Evolutionary conservation across 2,888 invertebrate species (phyloP).

Genomic region (Coecobrya sp.): DNA sequence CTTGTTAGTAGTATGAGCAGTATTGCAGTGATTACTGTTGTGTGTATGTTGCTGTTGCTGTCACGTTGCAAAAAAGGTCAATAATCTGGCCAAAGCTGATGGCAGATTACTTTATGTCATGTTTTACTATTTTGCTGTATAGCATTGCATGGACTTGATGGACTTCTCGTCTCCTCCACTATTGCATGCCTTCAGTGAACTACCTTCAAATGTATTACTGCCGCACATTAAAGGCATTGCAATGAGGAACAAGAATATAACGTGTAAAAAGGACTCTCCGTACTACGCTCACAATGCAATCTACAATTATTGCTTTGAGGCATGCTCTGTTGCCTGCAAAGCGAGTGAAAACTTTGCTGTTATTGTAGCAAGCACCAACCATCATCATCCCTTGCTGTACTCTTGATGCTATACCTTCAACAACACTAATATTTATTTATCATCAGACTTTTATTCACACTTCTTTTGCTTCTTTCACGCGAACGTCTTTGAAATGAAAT

Average conservation of each 20-base stretch:
- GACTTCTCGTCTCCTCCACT: not conserved
- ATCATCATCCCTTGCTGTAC: not conserved
- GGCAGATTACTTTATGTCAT: constrained; percentile 75
- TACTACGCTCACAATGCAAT: not conserved
- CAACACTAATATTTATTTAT: not conserved
- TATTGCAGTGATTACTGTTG: not conserved
- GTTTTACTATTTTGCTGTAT: constrained; percentile 37
- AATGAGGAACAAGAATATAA: not conserved
- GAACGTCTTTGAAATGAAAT: constrained; percentile 52
- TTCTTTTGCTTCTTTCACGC: constrained; percentile 66
- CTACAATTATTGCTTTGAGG: not conserved
- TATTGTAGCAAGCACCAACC: not conserved
- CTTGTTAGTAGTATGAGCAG: not conserved
- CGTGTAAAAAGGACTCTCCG: not conserved
- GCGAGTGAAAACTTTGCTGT: not conserved
- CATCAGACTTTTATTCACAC: constrained; percentile 49
- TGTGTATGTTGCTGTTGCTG: constrained; percentile 47
- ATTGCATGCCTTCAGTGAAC: not conserved
- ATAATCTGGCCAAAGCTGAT: constrained; percentile 80
- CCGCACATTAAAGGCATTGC: not conserved
- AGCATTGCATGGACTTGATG: constrained; percentile 46
- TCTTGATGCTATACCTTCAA: too few relatives aligned
- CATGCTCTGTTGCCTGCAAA: not conserved
- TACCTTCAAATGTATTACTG: not conserved
- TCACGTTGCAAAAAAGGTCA: constrained; percentile 82